Evolutionary conservation across 2,797 vertebrate genomes (phyloP), one percentile per base, ranked within the genome.

Genomic region (Syncerus caffer): DNA sequence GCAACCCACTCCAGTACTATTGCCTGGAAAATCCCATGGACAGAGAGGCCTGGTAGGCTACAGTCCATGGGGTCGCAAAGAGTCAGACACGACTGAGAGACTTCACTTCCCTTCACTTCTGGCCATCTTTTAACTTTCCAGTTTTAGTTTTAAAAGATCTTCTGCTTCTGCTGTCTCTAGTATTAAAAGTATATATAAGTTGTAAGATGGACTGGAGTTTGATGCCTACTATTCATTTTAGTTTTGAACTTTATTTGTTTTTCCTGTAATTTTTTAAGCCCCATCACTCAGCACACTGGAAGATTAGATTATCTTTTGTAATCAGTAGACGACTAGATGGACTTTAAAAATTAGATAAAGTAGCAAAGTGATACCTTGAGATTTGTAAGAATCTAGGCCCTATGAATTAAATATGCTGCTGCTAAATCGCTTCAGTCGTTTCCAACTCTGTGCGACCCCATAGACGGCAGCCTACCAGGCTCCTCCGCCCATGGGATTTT

Each of bases 191-290:
- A 62, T 78, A 51, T 95, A 13, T 91, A 92, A 84, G 83, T 96
- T 92, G 15, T 89, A 91, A 97, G 58, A 38, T 25, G 50, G 21
- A 60, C 47, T 92, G 60, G 29, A 92, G 95, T 95, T 92, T 95
- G 88, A 92, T 79, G 38, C 27, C 42, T 76, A 31, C 14, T 4
- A 21, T 93, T 97, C 19, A 38, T 95, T 96, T 92, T 80, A 55
- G 91, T 94, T 96, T 58, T 95, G 84, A 96, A 89, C 47, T 27
- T 82, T 64, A 21, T 89, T 82, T 86, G 11, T 96, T 85, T 80
- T 88, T 51, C 27, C 21, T 74, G 16, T 76, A 60, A 86, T 16
- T 89, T 83, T 79, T 86, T 29, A 88, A 95, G 27, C 21, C 57
- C 6, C 64, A n/a, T 85, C 42, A 76, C n/a, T 95, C 8, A 95